A percentile compares a stretch with the other conserved stretches of the same genome.
These are phyloP conservation scores for Sebastes baramenuke DNA, from an alignment of 2,797 vertebrate genomes.

Conservation along the genomic window DNA sequence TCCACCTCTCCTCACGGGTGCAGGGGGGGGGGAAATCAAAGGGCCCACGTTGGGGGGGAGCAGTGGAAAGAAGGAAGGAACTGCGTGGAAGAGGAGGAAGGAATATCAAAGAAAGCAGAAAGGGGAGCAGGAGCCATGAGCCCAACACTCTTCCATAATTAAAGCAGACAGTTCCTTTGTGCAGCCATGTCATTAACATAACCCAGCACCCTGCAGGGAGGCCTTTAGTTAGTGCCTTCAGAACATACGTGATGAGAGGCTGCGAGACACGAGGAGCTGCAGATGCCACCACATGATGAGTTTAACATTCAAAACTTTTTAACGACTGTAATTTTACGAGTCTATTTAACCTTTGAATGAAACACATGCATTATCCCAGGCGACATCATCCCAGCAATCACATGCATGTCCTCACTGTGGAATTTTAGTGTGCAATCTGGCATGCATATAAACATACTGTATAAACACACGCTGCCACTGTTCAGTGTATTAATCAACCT, in stretches of 20 bases:
- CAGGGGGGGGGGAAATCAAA: constrained; percentile 58
- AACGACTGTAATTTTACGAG: background rate
- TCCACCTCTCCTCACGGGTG: constrained; percentile 43
- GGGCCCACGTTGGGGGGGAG: constrained; percentile 24
- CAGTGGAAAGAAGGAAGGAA: constrained; percentile 20
- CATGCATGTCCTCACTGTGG: background rate
- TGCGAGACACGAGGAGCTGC: background rate
- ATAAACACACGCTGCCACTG: background rate
- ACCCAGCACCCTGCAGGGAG: constrained; percentile 43
- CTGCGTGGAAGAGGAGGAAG: constrained; percentile 26
- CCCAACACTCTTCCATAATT: constrained; percentile 68
- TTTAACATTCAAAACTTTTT: constrained; percentile 3
- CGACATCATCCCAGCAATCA: background rate
- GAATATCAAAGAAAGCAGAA: constrained; percentile 57
- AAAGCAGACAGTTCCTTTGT: constrained; percentile 75
- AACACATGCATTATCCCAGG: background rate
- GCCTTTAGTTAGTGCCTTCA: constrained; percentile 29
- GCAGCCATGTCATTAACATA: constrained; percentile 68
- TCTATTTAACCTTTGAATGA: constrained; percentile 20
- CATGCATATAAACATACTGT: background rate
- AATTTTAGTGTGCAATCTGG: background rate
- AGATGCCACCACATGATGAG: constrained; percentile 11
- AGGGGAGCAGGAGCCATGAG: constrained; percentile 43
- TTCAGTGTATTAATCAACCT: background rate
- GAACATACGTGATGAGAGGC: constrained; percentile 50